These are phyloP conservation scores for Acanthurus leucopareius DNA, from an alignment of 2,797 vertebrate species.

Conservation along the genomic window DNA sequence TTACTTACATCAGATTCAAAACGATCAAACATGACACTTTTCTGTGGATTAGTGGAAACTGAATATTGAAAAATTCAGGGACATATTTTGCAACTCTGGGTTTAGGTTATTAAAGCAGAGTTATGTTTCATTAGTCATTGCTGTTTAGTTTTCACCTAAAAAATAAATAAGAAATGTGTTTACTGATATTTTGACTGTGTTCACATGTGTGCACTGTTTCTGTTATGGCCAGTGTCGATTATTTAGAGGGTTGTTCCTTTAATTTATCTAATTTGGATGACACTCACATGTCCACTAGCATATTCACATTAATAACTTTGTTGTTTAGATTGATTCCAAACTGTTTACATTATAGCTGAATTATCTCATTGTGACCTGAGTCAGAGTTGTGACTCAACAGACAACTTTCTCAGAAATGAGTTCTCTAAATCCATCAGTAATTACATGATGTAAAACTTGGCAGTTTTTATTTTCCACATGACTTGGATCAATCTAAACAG, in stretches of 20 bases:
- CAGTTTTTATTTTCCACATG: slow-evolving; percentile 3
- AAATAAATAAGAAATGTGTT: no score
- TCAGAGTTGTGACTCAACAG: slow-evolving; percentile 41
- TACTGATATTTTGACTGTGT: not conserved
- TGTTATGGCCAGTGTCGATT: not conserved
- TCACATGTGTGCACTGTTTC: not conserved
- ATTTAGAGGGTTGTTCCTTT: not conserved
- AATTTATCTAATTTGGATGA: not conserved
- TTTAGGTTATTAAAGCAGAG: no score
- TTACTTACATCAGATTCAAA: not conserved
- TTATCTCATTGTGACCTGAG: slow-evolving; percentile 5
- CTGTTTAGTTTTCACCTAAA: no score
- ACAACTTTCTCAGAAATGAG: slow-evolving; percentile 12
- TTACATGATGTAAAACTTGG: slow-evolving; percentile 14
- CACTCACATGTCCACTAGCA: no score
- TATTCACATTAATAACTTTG: not conserved
- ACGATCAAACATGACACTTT: not conserved
- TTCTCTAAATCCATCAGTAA: slow-evolving; percentile 14
- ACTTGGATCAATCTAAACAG: slow-evolving; percentile 34
- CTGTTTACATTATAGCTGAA: not conserved
- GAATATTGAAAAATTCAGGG: no score
- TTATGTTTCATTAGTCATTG: no score
- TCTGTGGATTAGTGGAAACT: no score
- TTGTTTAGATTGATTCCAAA: not conserved
- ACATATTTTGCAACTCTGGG: no score